Evolutionary conservation across 1,140 invertebrate genomes (phyloP), one percentile per base, ranked within the genome.

Genomic region (Drosophila bipectinata): DNA sequence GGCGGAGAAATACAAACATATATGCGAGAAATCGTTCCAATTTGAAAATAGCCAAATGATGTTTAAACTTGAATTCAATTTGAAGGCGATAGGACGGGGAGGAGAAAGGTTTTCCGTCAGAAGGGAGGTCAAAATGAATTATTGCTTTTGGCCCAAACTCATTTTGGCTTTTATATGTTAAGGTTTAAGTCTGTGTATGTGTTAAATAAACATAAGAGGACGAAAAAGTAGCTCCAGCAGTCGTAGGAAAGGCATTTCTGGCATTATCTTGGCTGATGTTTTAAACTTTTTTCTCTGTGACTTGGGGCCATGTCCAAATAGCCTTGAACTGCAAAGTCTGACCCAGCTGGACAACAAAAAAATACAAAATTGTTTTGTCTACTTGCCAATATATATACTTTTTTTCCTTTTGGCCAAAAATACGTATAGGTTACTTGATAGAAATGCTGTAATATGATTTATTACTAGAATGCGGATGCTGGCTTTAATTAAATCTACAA

Each of bases 291-390:
- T 74, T 57, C 8, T 12, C 32, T 55, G 37, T 56, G 69, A 41
- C 52, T 74, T 62, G 28, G 34, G 59, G 71, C 60, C 8, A 52
- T 55, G 39, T 37, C 9, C 32, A 32, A 56, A 55, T 67, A 87
- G 69, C 83, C 82, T 88, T 82, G 82, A 85, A 87, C 66, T 82
- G 83, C 78, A 72, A 66, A 82, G 78, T 82, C 87, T 85, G 82
- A 87, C 71, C 80, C 79, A 82, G 83, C 83, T 74, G 64, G 81
- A 73, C 61, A 74, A 69, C 67, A 83, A 72, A 78, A 55, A 44
- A 44, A 44, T 18, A 8, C n/a, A 5, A 41, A 14, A 41, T 64
- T 63, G 32, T 61, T 72, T 53, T 41, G 9, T 44, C 45, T 67
- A 34, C 21, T 34, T 47, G 39, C 48, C 55, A 71, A 60, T 45